Evolutionary conservation across 64 coral and sea anemone genomes (phyloP).

Genomic region (Montipora cactus): DNA sequence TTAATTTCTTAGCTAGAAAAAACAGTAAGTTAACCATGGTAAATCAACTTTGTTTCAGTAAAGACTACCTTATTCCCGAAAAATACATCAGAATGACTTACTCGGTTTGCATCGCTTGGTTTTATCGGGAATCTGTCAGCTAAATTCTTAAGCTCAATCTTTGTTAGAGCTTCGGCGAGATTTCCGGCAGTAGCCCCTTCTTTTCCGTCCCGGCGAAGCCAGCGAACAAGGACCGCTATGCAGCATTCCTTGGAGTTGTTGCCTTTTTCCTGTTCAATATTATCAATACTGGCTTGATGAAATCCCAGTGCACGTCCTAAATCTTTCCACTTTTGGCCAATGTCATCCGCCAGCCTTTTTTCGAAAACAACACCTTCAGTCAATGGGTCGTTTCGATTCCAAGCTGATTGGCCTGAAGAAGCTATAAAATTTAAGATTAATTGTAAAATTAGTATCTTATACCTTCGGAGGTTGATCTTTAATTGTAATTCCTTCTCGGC

Average conservation of each 20-base stretch:
- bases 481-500: too few species aligned
- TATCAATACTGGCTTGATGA: neutral
- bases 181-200: constrained; percentile 13
- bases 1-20: too few species aligned
- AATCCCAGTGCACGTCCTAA: neutral
- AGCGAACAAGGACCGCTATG: neutral
- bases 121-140: neutral
- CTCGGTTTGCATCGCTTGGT: neutral
- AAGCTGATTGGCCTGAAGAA: neutral
- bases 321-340: neutral
- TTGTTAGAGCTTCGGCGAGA: neutral
- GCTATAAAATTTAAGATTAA: neutral
- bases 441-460: too few species aligned
- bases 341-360: neutral
- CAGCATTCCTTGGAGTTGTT: neutral
- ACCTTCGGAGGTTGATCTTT: too few species aligned
- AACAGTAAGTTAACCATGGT: too few species aligned
- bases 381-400: neutral
- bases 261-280: neutral
- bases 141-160: neutral
- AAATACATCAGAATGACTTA: neutral
- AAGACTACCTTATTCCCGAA: too few species aligned
- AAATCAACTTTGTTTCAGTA: too few species aligned
- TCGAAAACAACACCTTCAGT: neutral
- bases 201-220: neutral